Base-by-base conservation (phyloP, 1,140 invertebrate genomes). In the Drosophila bocqueti region DNA sequence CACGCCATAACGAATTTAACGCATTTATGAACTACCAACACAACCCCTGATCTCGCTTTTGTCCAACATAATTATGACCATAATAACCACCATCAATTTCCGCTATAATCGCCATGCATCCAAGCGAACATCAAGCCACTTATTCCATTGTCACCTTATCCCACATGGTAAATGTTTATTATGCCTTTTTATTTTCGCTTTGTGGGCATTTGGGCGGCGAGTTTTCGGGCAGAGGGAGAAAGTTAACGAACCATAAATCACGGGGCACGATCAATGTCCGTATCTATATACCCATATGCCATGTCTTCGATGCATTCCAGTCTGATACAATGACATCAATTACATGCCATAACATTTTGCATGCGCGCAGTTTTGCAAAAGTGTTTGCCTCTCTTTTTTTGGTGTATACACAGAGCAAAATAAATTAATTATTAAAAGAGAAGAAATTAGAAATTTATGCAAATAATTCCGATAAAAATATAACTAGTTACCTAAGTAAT, bases 301-400 rank as follows among this genome's bases (percentile, higher is more conserved):
- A 55, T 81, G 69, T 73, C 69, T 73, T 73, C 45, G 50, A 69
- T 68, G 64, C 69, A 73, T 73, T 73, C 69, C 69, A 72, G 55
- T 58, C 58, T 46, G 67, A 71, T 72, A 75, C 65, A 81, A 78
- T 82, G 81, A 83, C 81, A 83, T 83, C 81, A 83, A 83, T 80
- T 80, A 80, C 78, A 68, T 59, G 78, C 77, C 68, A 80, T 80
- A 80, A 80, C 69, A 80, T 82, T 82, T 82, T 77, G 79, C 79
- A 82, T 78, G 79, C 63, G 79, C 68, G 69, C 67, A 67, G 65
- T 71, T 75, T 62, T 58, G 42, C 71, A 31, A 66, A 15, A 63
- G 58, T 16, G 29, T 52, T 40, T 55, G 26, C 18, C 50, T 34
- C 11, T 36, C 26, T 34, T 36, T 34, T 34, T 11, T 9, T 34